These are phyloP conservation scores for Odontomachus brunneus DNA, from an alignment of 1,140 invertebrate species.

Conservation along the genomic window DNA sequence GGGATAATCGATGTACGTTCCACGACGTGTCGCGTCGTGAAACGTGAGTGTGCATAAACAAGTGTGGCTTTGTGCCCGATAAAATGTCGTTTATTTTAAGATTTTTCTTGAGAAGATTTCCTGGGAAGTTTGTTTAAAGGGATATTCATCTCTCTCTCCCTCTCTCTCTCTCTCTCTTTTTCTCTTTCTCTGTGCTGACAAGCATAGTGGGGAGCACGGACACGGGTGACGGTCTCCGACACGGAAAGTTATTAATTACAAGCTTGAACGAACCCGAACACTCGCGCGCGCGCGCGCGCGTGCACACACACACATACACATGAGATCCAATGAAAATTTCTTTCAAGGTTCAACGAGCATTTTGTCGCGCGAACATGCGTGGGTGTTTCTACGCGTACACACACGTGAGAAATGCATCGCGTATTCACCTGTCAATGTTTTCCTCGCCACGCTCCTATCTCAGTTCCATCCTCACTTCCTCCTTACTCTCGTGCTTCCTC, in stretches of 20 bases:
- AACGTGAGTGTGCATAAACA: background rate
- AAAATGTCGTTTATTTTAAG: conserved; percentile 45
- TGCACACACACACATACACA: conserved; percentile 16
- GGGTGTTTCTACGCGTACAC: background rate
- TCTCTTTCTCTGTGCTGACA: background rate
- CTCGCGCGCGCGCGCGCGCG: background rate
- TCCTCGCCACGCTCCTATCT: background rate
- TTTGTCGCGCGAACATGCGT: conserved; percentile 22
- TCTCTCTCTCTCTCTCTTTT: background rate
- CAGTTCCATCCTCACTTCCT: too few relatives aligned
- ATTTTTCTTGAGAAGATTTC: conserved; percentile 13
- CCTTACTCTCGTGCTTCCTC: too few relatives aligned
- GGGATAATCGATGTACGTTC: background rate
- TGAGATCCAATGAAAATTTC: conserved; percentile 71
- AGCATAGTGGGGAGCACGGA: conserved; percentile 11
- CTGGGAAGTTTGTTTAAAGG: conserved; percentile 33
- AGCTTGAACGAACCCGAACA: conserved; percentile 60
- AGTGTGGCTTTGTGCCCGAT: background rate
- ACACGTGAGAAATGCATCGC: background rate
- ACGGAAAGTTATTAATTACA: conserved; percentile 71
- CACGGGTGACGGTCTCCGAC: conserved; percentile 24
- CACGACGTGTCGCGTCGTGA: background rate
- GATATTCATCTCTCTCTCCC: conserved; percentile 48
- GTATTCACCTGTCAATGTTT: conserved; percentile 5
- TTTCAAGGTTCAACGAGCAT: conserved; percentile 72